These are phyloP conservation scores for Phaethon lepturus DNA, from an alignment of 2,113 vertebrate species.

Conservation along the genomic window DNA sequence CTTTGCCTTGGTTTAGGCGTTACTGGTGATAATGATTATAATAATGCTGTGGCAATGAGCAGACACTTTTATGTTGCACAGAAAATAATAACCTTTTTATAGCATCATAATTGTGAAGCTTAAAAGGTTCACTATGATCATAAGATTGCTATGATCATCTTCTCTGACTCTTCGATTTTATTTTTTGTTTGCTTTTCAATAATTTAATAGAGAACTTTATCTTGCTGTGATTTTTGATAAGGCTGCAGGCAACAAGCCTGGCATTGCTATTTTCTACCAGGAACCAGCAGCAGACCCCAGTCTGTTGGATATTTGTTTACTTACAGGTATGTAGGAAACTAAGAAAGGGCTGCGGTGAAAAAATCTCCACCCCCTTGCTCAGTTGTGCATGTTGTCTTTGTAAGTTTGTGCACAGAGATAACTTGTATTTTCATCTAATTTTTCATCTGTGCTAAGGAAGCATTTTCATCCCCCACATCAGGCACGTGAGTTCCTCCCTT, in stretches of 20 bases:
- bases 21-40: background rate
- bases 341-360: background rate
- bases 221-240: background rate
- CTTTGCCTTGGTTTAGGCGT: background rate
- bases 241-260: background rate
- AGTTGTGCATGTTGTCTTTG: background rate
- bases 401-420: background rate
- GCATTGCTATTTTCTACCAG: background rate
- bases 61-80: background rate
- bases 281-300: background rate
- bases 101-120: background rate
- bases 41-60: background rate
- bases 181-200: background rate
- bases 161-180: background rate
- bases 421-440: background rate
- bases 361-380: background rate
- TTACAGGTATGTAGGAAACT: background rate
- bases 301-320: background rate
- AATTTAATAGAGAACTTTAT: background rate
- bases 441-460: background rate
- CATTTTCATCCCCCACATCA: fast-evolving
- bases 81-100: background rate
- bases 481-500: background rate
- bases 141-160: background rate
- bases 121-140: background rate